These are phyloP conservation scores for Popillia japonica DNA, from an alignment of 1,140 invertebrate genomes.

Conservation along the genomic window DNA sequence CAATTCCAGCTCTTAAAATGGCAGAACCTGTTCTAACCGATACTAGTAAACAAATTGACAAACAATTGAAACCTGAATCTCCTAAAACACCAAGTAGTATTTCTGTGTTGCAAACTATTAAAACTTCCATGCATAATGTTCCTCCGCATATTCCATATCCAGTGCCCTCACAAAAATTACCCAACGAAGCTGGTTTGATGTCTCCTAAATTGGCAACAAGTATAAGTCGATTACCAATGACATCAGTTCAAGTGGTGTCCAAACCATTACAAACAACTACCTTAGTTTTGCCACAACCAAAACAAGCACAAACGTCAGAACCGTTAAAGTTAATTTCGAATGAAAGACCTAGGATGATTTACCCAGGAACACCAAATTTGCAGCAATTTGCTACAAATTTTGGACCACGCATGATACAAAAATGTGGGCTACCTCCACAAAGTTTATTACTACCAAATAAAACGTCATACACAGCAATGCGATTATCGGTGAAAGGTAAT, in stretches of 20 bases:
- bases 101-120: slow-evolving; percentile 2
- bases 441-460: not conserved
- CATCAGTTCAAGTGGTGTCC: slow-evolving; percentile 63
- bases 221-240: slow-evolving; percentile 60
- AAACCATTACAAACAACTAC: slow-evolving; percentile 65
- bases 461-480: slow-evolving; percentile 16
- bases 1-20: slow-evolving; percentile 32
- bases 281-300: slow-evolving; percentile 62
- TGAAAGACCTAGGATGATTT: slow-evolving; percentile 49
- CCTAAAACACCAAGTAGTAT: not conserved
- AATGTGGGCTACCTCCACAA: slow-evolving; percentile 3
- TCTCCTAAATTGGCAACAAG: slow-evolving; percentile 22
- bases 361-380: slow-evolving; percentile 46
- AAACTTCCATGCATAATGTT: slow-evolving; percentile 52
- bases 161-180: slow-evolving; percentile 37
- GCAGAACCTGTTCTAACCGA: slow-evolving; percentile 17
- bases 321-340: slow-evolving; percentile 50
- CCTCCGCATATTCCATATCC: slow-evolving; percentile 62
- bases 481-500: not conserved
- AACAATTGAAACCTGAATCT: not conserved
- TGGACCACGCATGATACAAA: slow-evolving; percentile 46
- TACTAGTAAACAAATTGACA: not conserved
- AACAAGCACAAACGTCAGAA: slow-evolving; percentile 51
- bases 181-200: slow-evolving; percentile 9
- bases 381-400: slow-evolving; percentile 43